A percentile compares a stretch with the other conserved stretches of the same genome.
Evolutionary conservation across 1,140 invertebrate species (phyloP).

Genomic region (Sitobion miscanthi): DNA sequence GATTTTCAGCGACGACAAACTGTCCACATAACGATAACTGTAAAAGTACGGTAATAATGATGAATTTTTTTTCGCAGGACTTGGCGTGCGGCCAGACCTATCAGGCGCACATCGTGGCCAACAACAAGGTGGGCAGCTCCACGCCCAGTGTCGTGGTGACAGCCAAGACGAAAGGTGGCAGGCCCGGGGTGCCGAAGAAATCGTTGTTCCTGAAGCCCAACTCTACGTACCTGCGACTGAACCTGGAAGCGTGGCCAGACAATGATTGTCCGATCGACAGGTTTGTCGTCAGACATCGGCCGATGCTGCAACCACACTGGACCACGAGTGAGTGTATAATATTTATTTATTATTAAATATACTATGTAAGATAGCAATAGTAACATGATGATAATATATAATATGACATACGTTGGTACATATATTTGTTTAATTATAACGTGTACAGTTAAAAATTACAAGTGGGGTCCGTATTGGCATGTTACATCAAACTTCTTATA

Average conservation of each 20-base stretch:
- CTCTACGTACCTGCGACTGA: slow-evolving; percentile 75
- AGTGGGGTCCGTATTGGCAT: no score
- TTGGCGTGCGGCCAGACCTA: slow-evolving; percentile 77
- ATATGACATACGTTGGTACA: no score
- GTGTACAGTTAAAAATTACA: no score
- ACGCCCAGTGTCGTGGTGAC: slow-evolving; percentile 73
- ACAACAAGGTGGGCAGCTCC: slow-evolving; percentile 77
- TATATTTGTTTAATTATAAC: no score
- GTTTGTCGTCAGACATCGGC: slow-evolving; percentile 78
- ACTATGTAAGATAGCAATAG: no score
- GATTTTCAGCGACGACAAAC: background rate
- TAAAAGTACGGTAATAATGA: background rate
- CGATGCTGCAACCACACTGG: slow-evolving; percentile 63
- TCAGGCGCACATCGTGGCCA: slow-evolving; percentile 73
- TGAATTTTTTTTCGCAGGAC: slow-evolving; percentile 63
- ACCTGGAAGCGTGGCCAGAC: slow-evolving; percentile 78
- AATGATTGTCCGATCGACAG: slow-evolving; percentile 79
- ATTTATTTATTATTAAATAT: no score
- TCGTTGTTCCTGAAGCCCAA: slow-evolving; percentile 72
- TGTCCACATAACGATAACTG: no score
- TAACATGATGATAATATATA: no score
- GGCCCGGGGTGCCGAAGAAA: slow-evolving; percentile 72
- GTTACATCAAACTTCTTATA: no score
- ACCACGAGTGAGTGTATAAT: slow-evolving; percentile 64
- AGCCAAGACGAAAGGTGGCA: slow-evolving; percentile 75